These are phyloP conservation scores for Lissocephala sabroskyi DNA, from an alignment of 2,888 invertebrate genomes.

Conservation along the genomic window DNA sequence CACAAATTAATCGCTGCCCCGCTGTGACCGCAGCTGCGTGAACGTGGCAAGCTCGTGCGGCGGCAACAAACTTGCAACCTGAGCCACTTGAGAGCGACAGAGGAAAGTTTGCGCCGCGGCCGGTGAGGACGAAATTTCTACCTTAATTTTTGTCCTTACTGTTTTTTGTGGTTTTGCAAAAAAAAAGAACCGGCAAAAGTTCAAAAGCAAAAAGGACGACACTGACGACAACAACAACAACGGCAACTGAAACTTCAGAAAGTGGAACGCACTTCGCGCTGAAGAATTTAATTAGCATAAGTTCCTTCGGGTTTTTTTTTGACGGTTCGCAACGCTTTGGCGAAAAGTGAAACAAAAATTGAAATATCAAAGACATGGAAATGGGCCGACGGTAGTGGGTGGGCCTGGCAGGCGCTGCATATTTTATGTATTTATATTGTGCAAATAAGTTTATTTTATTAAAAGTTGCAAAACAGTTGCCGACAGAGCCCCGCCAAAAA, in stretches of 20 bases:
- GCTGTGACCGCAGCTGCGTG: conserved; percentile 39
- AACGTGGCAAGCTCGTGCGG: too few species aligned
- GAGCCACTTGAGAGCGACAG: conserved; percentile 3
- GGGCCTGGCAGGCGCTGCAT: conserved; percentile 16
- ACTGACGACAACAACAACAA: not conserved
- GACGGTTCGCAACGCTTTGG: not conserved
- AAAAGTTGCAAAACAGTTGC: conserved; percentile 49
- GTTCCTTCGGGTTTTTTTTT: conserved; percentile 16
- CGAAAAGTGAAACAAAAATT: conserved; percentile 33
- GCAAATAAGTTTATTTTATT: conserved; percentile 54
- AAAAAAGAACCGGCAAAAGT: not conserved
- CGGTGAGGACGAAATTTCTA: conserved; percentile 8
- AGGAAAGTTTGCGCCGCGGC: too few species aligned
- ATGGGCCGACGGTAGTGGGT: not conserved
- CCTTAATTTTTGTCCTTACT: not conserved
- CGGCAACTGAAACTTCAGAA: not conserved
- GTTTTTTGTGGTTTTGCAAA: conserved; percentile 8
- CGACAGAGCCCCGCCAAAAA: conserved; percentile 11
- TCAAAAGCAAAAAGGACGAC: conserved; percentile 20
- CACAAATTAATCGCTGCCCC: conserved; percentile 37
- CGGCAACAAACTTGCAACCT: too few species aligned
- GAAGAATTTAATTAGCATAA: conserved; percentile 50
- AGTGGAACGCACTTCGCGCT: conserved; percentile 6
- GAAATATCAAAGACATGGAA: conserved; percentile 41
- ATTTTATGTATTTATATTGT: conserved; percentile 46